Base-by-base conservation (phyloP, 64 coral and sea anemone species). In the Hydrozoanthus tunicans region DNA sequence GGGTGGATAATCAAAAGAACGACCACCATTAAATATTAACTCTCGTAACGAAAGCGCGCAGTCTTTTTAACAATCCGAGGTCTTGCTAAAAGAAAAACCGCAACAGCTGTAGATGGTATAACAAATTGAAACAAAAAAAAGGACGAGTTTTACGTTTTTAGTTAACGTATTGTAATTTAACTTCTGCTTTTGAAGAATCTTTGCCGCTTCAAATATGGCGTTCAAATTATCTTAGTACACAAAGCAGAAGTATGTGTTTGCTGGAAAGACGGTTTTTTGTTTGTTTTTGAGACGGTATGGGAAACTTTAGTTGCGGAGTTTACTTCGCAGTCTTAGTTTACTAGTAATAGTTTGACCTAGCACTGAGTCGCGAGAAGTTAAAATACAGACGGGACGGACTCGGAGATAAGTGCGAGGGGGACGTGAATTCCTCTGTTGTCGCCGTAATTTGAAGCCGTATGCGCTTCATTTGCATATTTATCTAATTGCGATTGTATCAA, bases 11-110 rank as follows among this genome's bases (percentile, higher is more conserved):
- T 88, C 69, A 68, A 94, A 89, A 93, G 90, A 93, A 86, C 94
- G 81, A 10, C 54, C 56, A 51, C 64, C 77, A 96, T 96, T 96
- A 96, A 96, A 96, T 96, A 96, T 96, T 96, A 96, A 96, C 95
- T 96, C 32, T 70, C 78, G 78, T 63, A 51, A 71, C 43, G 77
- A 91, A 89, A 53, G 20, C 32, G 84, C 24, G 7, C n/a, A 88
- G 20, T 88, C 84, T 56, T 88, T 88, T 74, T 59, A 26, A 73
- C 79, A 80, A 94, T 94, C 78, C 91, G 56, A 77, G 56, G 56
- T 91, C 23, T 77, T 63, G 51, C 12, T 88, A 53, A n/a, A 56
- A 51, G 59, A 82, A 62, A 69, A 71, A 62, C 65, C 32, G 32
- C 76, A 53, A 89, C 14, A 15, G 73, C 43, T 12, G 27, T 66